Evolutionary conservation across 2,113 vertebrate species (phyloP), one percentile per base, ranked within the genome.

Genomic region (Rousettus leschenaultii): DNA sequence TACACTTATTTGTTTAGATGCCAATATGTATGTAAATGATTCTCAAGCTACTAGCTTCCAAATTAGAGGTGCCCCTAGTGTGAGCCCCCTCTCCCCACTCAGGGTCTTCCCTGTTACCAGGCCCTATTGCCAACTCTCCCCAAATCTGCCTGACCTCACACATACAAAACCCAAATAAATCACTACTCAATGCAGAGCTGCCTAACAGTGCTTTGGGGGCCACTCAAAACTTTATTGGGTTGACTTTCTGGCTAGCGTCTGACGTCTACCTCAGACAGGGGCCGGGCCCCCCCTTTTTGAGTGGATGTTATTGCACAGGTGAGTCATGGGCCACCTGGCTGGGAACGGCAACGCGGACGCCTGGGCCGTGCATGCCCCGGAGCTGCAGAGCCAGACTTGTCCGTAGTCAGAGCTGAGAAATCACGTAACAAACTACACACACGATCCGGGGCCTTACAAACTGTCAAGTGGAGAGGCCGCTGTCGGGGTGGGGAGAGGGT

Each of bases 401-500:
- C 3, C 6, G 63, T 6, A 13, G 65, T 33, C n/a, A 48, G 30
- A 73, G 65, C n/a, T 7, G 11, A 40, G 43, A 38, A 63, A 45
- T 8, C 7, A 0, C 14, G 6, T 6, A 33, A 51, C 16, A 24
- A 63, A 35, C n/a, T 2, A 21, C 12, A 22, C 1, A 13, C 57
- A 18, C 43, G 33, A 7, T 19, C 55, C 63, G 35, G 11, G 43
- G 24, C 16, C 51, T 30, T 26, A 21, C 0, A 0, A 28, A 43
- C 18, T 7, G 21, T 40, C 51, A 30, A 13, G n/a, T 8, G 1
- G 19, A 7, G 43, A 12, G 57, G 11, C 12, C 24, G 4, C 11
- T 0, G 3, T 1, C 14, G 16, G 59, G 59, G 2, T 4, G n/a
- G n/a, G 5, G 2, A 6, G 4, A 48, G 43, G 35, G 68, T 14